Evolutionary conservation across 1,140 invertebrate genomes (phyloP).

Genomic region (Cyclargus thomasi): DNA sequence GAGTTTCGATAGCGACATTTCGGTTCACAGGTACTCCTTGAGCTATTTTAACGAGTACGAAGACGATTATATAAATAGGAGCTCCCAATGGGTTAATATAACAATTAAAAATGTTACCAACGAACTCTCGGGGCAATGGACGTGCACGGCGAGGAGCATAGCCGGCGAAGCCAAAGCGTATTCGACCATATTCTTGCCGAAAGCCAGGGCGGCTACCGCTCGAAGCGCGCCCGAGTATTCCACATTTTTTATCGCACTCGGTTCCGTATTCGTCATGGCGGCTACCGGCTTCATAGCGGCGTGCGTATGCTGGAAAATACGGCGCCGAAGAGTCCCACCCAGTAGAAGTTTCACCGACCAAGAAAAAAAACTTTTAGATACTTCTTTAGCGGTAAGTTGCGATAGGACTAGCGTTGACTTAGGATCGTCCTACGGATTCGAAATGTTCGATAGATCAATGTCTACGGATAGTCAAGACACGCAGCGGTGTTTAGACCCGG

Average conservation of each 20-base stretch:
- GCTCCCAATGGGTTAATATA: conserved; percentile 67
- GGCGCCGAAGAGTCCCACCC: conserved; percentile 77
- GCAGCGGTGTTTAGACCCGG: conserved; percentile 53
- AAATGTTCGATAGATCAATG: conserved; percentile 73
- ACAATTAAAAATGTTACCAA: conserved; percentile 65
- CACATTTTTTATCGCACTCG: conserved; percentile 56
- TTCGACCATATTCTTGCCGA: conserved; percentile 58
- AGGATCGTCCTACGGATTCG: conserved; percentile 77
- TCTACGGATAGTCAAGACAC: conserved; percentile 60
- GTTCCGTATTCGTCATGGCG: conserved; percentile 56
- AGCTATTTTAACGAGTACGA: conserved; percentile 49
- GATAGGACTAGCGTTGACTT: conserved; percentile 76
- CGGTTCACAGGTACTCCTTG: conserved; percentile 41
- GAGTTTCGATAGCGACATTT: conserved; percentile 45
- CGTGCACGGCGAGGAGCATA: conserved; percentile 62
- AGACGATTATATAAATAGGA: conserved; percentile 56
- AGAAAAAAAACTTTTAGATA: conserved; percentile 87
- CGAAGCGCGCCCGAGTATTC: conserved; percentile 61
- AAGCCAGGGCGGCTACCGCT: conserved; percentile 54
- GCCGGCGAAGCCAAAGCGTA: conserved; percentile 56
- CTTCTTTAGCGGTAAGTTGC: conserved; percentile 83
- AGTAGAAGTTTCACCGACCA: conserved; percentile 89
- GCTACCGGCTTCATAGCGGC: conserved; percentile 53
- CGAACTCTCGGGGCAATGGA: conserved; percentile 66
- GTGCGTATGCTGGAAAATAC: conserved; percentile 61